Base-by-base conservation (phyloP, 2,888 invertebrate genomes). In the Rotaria socialis region DNA sequence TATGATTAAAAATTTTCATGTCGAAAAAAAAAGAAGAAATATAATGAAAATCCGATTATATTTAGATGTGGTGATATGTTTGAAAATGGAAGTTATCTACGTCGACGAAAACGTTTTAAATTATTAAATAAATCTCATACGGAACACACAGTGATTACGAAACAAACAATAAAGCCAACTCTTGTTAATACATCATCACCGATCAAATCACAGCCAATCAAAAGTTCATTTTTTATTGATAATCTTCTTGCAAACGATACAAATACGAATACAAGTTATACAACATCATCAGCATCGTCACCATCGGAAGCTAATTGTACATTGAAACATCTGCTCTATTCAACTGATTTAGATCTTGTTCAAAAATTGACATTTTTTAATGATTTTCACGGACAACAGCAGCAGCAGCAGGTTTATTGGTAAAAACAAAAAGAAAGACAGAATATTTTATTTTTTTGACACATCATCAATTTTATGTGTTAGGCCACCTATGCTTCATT, bases 31-130 rank as follows among this genome's bases (percentile, higher is more conserved):
- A n/a, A 55, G n/a, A 55, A 6, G 5, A 55, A 5, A 55, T 2
- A 3, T 22, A 55, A 3, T 3, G 3, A 35, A 35, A 35, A 35
- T 35, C 35, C 35, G 35, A 35, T 35, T 55, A 6, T 22, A 41
- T 60, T 50, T 19, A 93, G 94, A 85, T 94, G 94, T 55, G 93
- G 94, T 87, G 94, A 94, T 90, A 95, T 95, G 95, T 95, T 95
- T 91, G 95, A 96, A 90, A 96, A 96, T 91, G 96, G 96, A 43
- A 94, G 94, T 85, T 93, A 95, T 87, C 92, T 95, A 56, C 92
- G 95, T 52, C 93, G 95, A 80, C 92, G 95, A 88, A 95, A 95
- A 90, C 93, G 95, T 11, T 95, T 96, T 92, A 96, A 95, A 74
- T 84, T 67, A 67, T 67, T 67, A 67, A 67, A 41, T 1, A 35